Percentiles rank a stretch among this genome's conserved stretches.
phyloP scores from a whole-genome alignment of 2,888 invertebrate genomes.

The Drosophila anomalipes region DNA sequence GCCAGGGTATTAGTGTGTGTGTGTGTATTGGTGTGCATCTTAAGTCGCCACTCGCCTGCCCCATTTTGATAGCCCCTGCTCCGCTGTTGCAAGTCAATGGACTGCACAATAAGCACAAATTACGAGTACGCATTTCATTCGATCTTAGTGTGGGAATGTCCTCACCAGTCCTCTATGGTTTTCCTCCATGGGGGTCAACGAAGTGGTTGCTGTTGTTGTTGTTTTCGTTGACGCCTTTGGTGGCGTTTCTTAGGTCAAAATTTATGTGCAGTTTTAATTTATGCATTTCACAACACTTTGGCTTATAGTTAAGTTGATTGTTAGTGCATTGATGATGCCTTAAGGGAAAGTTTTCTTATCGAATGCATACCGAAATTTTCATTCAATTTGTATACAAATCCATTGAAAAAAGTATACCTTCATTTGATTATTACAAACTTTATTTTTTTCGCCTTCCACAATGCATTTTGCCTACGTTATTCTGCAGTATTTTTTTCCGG shows the following conservation, averaged over 20 bases:
- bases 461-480: neutral
- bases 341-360: neutral
- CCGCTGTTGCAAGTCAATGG: constrained; percentile 33
- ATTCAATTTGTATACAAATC: neutral
- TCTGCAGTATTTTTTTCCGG: neutral
- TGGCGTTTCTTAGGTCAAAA: constrained; percentile 65
- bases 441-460: neutral
- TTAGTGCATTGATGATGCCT: neutral
- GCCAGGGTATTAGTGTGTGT: constrained; percentile 13
- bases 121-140: constrained; percentile 62
- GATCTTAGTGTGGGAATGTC: constrained; percentile 21
- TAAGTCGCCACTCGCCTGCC: constrained; percentile 18
- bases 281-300: constrained; percentile 57
- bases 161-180: constrained; percentile 7
- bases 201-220: constrained; percentile 20
- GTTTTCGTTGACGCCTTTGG: constrained; percentile 27
- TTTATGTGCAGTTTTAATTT: constrained; percentile 70
- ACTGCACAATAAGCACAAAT: constrained; percentile 76
- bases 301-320: neutral
- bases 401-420: neutral
- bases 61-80: constrained; percentile 2
- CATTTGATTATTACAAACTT: neutral
- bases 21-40: constrained; percentile 28
- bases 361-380: neutral
- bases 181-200: constrained; percentile 63